phyloP scores from a whole-genome alignment of 2,888 invertebrate species.

The Metalampra italica region DNA sequence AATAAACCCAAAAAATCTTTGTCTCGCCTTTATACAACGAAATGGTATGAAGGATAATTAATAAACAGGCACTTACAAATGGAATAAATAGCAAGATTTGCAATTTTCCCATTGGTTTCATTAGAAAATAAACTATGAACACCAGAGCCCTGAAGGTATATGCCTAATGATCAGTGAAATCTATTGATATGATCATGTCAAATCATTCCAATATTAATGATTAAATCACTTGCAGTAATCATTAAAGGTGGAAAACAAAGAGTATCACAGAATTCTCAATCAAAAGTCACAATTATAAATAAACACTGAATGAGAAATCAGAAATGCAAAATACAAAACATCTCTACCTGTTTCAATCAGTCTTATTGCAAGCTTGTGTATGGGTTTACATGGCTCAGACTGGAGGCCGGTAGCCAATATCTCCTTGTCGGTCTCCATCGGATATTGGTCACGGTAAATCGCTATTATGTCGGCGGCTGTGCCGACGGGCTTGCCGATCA shows the following conservation, averaged over 20 bases:
- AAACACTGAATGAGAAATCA: background rate
- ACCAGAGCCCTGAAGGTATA: no score
- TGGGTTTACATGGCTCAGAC: background rate
- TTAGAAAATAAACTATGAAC: no score
- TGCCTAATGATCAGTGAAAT: no score
- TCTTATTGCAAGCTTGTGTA: constrained; percentile 14
- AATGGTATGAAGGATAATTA: background rate
- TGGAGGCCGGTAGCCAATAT: constrained; percentile 34
- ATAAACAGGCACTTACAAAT: no score
- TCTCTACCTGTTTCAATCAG: constrained; percentile 37
- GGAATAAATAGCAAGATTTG: background rate
- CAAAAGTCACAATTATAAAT: background rate
- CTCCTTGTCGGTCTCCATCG: constrained; percentile 39
- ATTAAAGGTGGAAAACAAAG: background rate
- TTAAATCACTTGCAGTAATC: background rate
- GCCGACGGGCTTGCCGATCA: constrained; percentile 47
- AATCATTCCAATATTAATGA: no score
- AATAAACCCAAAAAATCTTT: background rate
- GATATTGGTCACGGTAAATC: constrained; percentile 42
- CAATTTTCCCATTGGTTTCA: background rate
- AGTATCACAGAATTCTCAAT: background rate
- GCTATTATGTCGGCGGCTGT: constrained; percentile 27
- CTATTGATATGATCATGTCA: no score
- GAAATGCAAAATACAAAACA: constrained; percentile 5
- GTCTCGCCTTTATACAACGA: background rate